Evolutionary conservation across 2,888 invertebrate species (phyloP).

Genomic region (Lasioglossum lativentre): DNA sequence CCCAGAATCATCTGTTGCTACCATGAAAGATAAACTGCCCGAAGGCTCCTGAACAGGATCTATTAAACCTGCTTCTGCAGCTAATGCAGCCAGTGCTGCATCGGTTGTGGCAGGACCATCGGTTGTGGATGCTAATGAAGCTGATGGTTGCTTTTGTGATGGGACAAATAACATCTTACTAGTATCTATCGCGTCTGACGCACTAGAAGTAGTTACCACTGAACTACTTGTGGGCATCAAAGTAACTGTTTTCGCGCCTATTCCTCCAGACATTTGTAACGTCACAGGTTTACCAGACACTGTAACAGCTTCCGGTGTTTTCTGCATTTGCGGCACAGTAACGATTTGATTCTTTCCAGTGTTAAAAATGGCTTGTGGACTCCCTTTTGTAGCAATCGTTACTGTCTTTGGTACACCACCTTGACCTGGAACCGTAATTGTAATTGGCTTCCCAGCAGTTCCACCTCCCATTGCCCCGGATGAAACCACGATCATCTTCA

Average conservation of each 20-base stretch:
- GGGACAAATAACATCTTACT: slow-evolving; percentile 83
- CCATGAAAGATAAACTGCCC: slow-evolving; percentile 81
- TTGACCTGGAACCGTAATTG: slow-evolving; percentile 88
- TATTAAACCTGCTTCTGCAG: slow-evolving; percentile 88
- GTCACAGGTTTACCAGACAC: slow-evolving; percentile 91
- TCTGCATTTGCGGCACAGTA: slow-evolving; percentile 83
- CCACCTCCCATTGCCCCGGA: slow-evolving; percentile 86
- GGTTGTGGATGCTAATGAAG: slow-evolving; percentile 86
- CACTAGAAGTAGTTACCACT: slow-evolving; percentile 78
- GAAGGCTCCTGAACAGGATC: slow-evolving; percentile 85
- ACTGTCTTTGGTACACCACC: slow-evolving; percentile 87
- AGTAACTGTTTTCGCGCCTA: slow-evolving; percentile 88
- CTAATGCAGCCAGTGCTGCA: slow-evolving; percentile 87
- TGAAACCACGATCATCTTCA: slow-evolving; percentile 87
- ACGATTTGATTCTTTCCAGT: slow-evolving; percentile 82
- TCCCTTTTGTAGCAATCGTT: slow-evolving; percentile 87
- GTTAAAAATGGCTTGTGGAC: slow-evolving; percentile 82
- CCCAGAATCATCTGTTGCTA: slow-evolving; percentile 77
- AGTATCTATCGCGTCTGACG: slow-evolving; percentile 79
- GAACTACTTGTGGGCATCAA: slow-evolving; percentile 85
- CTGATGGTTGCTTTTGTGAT: slow-evolving; percentile 86
- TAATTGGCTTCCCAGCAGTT: slow-evolving; percentile 89
- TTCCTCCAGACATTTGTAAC: slow-evolving; percentile 88
- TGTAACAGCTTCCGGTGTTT: slow-evolving; percentile 86
- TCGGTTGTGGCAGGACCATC: slow-evolving; percentile 88